These are phyloP conservation scores for Gymnoscopelus braueri DNA, from an alignment of 2,797 vertebrate genomes.

Conservation along the genomic window DNA sequence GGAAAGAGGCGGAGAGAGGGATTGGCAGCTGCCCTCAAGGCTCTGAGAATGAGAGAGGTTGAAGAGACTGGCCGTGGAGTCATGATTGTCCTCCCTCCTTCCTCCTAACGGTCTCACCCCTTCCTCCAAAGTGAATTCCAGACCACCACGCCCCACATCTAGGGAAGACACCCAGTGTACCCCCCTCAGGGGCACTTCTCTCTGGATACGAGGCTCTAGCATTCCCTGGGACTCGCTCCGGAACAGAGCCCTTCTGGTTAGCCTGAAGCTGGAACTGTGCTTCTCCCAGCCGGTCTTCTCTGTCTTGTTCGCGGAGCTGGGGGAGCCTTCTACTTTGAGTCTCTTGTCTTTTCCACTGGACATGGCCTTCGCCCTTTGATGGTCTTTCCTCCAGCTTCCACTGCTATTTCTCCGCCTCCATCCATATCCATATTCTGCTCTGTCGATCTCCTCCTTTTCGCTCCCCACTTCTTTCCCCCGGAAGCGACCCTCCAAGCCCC, in stretches of 20 bases:
- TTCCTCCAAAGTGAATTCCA: conserved; percentile 55
- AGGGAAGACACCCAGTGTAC: conserved; percentile 84
- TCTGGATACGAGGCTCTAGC: conserved; percentile 71
- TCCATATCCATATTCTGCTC: conserved; percentile 72
- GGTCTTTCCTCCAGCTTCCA: conserved; percentile 74
- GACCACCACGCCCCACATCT: conserved; percentile 76
- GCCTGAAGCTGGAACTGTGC: conserved; percentile 76
- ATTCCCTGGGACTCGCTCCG: conserved; percentile 84
- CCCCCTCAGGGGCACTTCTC: conserved; percentile 62
- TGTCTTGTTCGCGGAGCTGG: conserved; percentile 66
- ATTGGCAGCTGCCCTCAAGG: conserved; percentile 80
- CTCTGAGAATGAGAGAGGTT: conserved; percentile 83
- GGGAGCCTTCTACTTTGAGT: conserved; percentile 71
- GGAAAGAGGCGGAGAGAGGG: conserved; percentile 78
- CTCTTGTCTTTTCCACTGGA: conserved; percentile 61
- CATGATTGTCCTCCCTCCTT: conserved; percentile 74
- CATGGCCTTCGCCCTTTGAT: conserved; percentile 60
- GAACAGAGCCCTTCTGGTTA: conserved; percentile 80
- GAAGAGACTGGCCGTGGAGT: conserved; percentile 82
- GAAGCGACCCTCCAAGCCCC: conserved; percentile 78
- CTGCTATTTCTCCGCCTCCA: conserved; percentile 67
- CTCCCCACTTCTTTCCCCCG: conserved; percentile 78
- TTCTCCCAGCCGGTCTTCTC: conserved; percentile 76
- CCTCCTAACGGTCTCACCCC: conserved; percentile 60
- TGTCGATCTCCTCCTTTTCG: conserved; percentile 74